Conservation (phyloP, 2,797 vertebrate genomes). For the Notolabrus celidotus region DNA sequence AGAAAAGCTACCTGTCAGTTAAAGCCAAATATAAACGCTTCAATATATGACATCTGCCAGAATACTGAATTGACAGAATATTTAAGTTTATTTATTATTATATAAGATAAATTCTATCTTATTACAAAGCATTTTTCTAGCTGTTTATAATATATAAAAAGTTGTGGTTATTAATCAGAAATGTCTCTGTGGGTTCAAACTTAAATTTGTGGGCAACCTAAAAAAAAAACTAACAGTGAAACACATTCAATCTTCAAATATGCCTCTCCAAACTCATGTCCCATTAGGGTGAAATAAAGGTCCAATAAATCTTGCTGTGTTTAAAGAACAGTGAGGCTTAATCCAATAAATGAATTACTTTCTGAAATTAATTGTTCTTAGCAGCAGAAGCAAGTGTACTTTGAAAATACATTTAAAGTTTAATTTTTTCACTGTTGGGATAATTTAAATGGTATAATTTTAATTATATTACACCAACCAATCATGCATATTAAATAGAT, state of each 20-base stretch:
- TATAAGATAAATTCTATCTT: constrained; percentile 21
- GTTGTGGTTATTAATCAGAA: constrained; percentile 66
- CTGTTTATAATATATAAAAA: constrained; percentile 42
- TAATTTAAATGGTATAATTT: constrained; percentile 86
- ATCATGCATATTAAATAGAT: constrained; percentile 86
- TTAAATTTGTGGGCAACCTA: constrained; percentile 67
- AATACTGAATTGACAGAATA: constrained; percentile 35
- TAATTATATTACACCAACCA: constrained; percentile 87
- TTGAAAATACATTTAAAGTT: constrained; percentile 86
- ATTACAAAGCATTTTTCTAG: constrained; percentile 55
- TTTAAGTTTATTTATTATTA: constrained; percentile 31
- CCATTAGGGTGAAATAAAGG: constrained; percentile 79
- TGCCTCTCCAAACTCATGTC: constrained; percentile 76
- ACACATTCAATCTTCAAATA: constrained; percentile 73
- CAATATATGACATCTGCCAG: constrained; percentile 34
- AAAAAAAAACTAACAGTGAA: constrained; percentile 74
- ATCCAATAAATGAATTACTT: constrained; percentile 86
- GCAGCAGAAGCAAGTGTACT: constrained; percentile 83
- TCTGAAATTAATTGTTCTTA: constrained; percentile 83
- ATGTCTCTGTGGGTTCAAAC: constrained; percentile 61
- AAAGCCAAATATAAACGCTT: constrained; percentile 24
- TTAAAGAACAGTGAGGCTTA: constrained; percentile 81
- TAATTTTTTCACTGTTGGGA: constrained; percentile 81
- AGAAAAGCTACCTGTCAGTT: constrained; percentile 70
- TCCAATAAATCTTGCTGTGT: constrained; percentile 77